Conservation (phyloP, 2,888 invertebrate genomes). For the Epinotia ramella region DNA sequence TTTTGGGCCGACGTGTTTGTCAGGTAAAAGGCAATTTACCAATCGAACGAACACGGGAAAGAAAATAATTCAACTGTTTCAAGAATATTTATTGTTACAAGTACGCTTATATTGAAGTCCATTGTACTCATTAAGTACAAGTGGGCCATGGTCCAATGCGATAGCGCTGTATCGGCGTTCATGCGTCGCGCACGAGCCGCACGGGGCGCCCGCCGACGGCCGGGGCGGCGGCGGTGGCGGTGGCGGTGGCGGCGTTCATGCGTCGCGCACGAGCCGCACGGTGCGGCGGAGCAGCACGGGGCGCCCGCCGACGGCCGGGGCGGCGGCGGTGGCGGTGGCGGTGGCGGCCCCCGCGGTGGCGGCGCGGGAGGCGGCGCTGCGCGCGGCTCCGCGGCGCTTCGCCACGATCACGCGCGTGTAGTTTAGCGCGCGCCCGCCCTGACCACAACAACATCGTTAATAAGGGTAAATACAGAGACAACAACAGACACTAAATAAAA, state of each 20-base stretch:
- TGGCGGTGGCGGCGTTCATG: not conserved
- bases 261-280: slow-evolving; percentile 36
- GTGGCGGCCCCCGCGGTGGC: slow-evolving; percentile 2
- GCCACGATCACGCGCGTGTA: slow-evolving; percentile 70
- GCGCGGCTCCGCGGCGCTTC: slow-evolving; percentile 56
- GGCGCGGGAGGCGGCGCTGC: slow-evolving; percentile 9
- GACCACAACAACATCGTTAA: slow-evolving; percentile 38
- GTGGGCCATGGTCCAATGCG: too few relatives aligned
- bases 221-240: slow-evolving; percentile 35
- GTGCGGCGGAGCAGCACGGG: slow-evolving; percentile 44
- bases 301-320: slow-evolving; percentile 44
- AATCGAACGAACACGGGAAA: too few relatives aligned
- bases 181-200: slow-evolving; percentile 31
- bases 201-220: slow-evolving; percentile 45
- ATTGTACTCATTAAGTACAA: too few relatives aligned
- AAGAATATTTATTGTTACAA: not conserved
- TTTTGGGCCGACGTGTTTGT: too few relatives aligned
- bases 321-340: slow-evolving; percentile 44
- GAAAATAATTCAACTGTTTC: not conserved
- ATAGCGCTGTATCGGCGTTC: not conserved
- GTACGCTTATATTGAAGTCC: not conserved
- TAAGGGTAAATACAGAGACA: not conserved
- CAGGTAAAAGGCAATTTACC: too few relatives aligned
- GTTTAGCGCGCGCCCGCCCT: slow-evolving; percentile 54
- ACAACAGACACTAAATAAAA: too few relatives aligned